Evolutionary conservation across 2,888 invertebrate species (phyloP).

Genomic region (Drosophila antonietae): DNA sequence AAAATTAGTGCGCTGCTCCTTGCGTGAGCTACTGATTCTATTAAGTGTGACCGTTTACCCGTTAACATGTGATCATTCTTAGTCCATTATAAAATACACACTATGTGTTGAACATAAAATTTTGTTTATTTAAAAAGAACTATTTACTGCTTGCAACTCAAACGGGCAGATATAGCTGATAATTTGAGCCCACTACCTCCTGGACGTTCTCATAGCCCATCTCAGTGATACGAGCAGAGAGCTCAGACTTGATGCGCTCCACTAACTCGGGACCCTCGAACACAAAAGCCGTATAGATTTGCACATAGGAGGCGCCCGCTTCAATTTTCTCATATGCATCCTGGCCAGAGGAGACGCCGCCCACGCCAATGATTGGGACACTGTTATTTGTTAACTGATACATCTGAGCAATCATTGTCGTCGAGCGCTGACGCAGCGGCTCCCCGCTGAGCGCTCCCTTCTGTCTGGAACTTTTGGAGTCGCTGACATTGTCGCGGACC

Average conservation of each 20-base stretch:
- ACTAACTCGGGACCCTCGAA: conserved; percentile 94
- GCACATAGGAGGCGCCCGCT: conserved; percentile 96
- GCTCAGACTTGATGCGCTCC: conserved; percentile 91
- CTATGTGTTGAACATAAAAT: neutral
- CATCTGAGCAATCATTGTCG: conserved; percentile 94
- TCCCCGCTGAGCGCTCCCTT: conserved; percentile 96
- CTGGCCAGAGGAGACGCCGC: conserved; percentile 94
- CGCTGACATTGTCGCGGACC: conserved; percentile 87
- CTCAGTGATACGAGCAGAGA: conserved; percentile 88
- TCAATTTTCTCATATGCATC: conserved; percentile 98
- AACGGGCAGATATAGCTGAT: conserved; percentile 65
- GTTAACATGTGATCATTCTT: neutral
- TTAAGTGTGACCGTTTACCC: neutral
- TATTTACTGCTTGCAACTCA: neutral
- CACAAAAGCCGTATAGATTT: conserved; percentile 95
- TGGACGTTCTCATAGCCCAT: conserved; percentile 89
- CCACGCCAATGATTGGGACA: conserved; percentile 97
- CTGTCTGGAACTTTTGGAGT: conserved; percentile 87
- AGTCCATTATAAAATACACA: neutral
- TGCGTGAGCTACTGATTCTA: no score
- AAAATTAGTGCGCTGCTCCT: no score
- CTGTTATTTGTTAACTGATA: conserved; percentile 92
- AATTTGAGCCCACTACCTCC: conserved; percentile 90
- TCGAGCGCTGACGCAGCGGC: conserved; percentile 93
- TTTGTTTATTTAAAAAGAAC: neutral